Conservation (phyloP, 2,797 vertebrate genomes). For the Ataeniobius toweri region DNA sequence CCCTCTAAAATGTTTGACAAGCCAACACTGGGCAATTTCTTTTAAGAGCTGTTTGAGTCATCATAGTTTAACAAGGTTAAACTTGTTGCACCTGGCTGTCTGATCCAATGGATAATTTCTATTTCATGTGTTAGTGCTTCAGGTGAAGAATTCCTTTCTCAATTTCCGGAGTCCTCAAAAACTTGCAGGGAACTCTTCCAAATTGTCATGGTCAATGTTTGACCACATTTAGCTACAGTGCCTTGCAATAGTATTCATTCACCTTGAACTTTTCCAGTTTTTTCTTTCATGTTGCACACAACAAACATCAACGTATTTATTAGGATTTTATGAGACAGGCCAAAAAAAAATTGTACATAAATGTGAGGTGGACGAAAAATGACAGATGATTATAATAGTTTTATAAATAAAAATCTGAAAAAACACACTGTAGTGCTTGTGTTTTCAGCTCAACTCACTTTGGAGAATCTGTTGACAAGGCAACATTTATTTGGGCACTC, state of each 20-base stretch:
- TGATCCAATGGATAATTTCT: neutral
- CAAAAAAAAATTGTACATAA: neutral
- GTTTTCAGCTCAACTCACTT: neutral
- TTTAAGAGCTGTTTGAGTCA: constrained; percentile 31
- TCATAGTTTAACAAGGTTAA: constrained; percentile 42
- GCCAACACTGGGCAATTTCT: constrained; percentile 33
- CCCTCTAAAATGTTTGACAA: constrained; percentile 60
- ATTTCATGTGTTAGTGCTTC: neutral
- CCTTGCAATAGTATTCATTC: neutral
- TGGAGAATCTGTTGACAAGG: neutral
- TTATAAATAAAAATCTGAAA: neutral
- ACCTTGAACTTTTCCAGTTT: neutral
- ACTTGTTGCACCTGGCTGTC: constrained; percentile 28
- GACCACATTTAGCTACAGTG: constrained; percentile 32
- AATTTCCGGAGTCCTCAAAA: neutral
- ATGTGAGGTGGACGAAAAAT: neutral
- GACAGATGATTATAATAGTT: neutral
- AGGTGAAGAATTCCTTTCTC: neutral
- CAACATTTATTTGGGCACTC: neutral
- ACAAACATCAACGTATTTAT: neutral
- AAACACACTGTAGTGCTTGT: neutral
- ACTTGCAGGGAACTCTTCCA: constrained; percentile 21
- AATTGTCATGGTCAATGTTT: constrained; percentile 21
- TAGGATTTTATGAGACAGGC: neutral
- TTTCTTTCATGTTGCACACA: neutral